phyloP scores from a whole-genome alignment of 2,797 vertebrate species.

The Gymnoscopelus braueri region DNA sequence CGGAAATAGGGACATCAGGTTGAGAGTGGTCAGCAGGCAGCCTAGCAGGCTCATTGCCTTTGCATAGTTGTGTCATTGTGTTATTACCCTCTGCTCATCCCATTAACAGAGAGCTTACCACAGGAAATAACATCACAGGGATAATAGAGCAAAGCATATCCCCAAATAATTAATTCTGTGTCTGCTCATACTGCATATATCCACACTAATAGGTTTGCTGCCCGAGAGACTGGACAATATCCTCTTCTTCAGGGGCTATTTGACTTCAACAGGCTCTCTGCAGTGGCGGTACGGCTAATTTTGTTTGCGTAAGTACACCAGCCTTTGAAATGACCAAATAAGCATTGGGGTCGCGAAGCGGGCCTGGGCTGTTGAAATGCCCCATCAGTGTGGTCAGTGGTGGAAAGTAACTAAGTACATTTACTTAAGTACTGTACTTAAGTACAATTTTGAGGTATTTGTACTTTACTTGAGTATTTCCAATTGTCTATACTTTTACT shows the following conservation, averaged over 20 bases:
- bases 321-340: conserved; percentile 51
- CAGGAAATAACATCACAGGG: conserved; percentile 38
- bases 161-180: conserved; percentile 45
- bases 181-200: conserved; percentile 38
- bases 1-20: too few relatives aligned
- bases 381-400: conserved; percentile 48
- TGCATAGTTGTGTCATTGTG: not conserved
- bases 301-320: conserved; percentile 45
- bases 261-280: conserved; percentile 36
- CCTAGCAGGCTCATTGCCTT: not conserved
- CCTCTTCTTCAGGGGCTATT: conserved; percentile 21
- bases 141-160: conserved; percentile 31
- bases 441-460: too few relatives aligned
- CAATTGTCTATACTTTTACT: too few relatives aligned
- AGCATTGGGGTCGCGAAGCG: conserved; percentile 23
- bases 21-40: too few relatives aligned
- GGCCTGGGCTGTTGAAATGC: conserved; percentile 24
- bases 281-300: conserved; percentile 39
- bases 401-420: too few relatives aligned
- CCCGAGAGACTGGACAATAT: conserved; percentile 48
- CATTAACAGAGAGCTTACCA: conserved; percentile 58
- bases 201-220: conserved; percentile 43
- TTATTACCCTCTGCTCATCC: conserved; percentile 30
- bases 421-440: too few relatives aligned
- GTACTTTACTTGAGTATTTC: too few relatives aligned